phyloP scores from a whole-genome alignment of 2,888 invertebrate species.

The Thera britannica region DNA sequence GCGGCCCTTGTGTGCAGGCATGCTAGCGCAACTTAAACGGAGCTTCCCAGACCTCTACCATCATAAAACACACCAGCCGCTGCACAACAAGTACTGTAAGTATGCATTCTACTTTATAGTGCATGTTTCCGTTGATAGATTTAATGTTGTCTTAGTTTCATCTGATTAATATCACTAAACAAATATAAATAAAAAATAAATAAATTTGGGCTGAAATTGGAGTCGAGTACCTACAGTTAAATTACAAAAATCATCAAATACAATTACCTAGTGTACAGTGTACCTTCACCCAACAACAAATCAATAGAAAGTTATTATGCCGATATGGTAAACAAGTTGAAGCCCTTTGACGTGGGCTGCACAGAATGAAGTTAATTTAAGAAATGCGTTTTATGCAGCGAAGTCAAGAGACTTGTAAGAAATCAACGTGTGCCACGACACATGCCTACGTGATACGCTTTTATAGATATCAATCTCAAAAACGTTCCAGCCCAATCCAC shows the following conservation, averaged over 20 bases:
- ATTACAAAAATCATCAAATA: neutral
- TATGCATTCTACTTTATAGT: conserved; percentile 71
- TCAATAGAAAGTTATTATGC: neutral
- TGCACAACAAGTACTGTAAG: conserved; percentile 89
- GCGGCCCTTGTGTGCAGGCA: conserved; percentile 89
- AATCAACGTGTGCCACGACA: neutral
- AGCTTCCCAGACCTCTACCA: conserved; percentile 94
- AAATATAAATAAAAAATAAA: neutral
- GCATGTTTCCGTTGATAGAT: conserved; percentile 58
- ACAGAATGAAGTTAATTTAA: neutral
- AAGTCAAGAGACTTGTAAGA: neutral
- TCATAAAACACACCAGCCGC: conserved; percentile 90
- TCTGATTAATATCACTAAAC: neutral
- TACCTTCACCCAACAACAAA: conserved; percentile 3
- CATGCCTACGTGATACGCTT: neutral
- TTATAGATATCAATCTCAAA: conserved; percentile 1
- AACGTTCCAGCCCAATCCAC: conserved; percentile 85
- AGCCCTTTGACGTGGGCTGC: too few relatives aligned
- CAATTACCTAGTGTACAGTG: neutral
- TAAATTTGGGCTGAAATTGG: neutral
- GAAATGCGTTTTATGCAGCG: neutral
- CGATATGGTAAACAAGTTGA: too few relatives aligned
- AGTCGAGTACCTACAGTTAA: neutral
- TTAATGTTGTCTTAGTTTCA: conserved; percentile 31
- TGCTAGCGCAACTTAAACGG: conserved; percentile 94